phyloP scores from a whole-genome alignment of 2,113 vertebrate genomes.

The Oncorhynchus clarkii region DNA sequence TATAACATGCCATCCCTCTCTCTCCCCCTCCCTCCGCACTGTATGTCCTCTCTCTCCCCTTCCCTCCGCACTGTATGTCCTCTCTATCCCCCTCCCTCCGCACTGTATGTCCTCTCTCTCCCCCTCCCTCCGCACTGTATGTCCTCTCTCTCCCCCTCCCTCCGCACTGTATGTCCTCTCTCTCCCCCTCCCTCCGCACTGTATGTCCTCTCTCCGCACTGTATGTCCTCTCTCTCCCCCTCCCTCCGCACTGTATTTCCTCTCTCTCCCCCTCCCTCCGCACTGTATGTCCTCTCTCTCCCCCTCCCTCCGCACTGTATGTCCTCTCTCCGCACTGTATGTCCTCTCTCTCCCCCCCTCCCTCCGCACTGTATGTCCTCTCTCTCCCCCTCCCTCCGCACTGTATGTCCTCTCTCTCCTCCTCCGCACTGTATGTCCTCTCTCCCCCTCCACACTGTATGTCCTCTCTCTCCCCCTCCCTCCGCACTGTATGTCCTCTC shows the following conservation, averaged over 20 bases:
- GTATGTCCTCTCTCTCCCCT: background rate
- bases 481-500: background rate
- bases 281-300: background rate
- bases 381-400: background rate
- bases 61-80: too few relatives aligned
- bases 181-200: background rate
- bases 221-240: too few relatives aligned
- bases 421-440: too few relatives aligned
- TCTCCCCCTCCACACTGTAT: too few relatives aligned
- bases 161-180: background rate
- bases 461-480: background rate
- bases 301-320: too few relatives aligned
- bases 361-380: background rate
- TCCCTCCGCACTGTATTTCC: background rate
- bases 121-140: background rate
- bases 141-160: too few relatives aligned
- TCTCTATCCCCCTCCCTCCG: too few relatives aligned
- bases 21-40: background rate
- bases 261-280: background rate
- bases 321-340: too few relatives aligned
- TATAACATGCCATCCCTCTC: constrained; percentile 1
- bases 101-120: background rate
- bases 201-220: too few relatives aligned
- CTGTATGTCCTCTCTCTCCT: too few relatives aligned
- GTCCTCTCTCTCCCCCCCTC: background rate